Evolutionary conservation across 2,113 vertebrate species (phyloP).

Genomic region (Anser brachyrhynchus): DNA sequence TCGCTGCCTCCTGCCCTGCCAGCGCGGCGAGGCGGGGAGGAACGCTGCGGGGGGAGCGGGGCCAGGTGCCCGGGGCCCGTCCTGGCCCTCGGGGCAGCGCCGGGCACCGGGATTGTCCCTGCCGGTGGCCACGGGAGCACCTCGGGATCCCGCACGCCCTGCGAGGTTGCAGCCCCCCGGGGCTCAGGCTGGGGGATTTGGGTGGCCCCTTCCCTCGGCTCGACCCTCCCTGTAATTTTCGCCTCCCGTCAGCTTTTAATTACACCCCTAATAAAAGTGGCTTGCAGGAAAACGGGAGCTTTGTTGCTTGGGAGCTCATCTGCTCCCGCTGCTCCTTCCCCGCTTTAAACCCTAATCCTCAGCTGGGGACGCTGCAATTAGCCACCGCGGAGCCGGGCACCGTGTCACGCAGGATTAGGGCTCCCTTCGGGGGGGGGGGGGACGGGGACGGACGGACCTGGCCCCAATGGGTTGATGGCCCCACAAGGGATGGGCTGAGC

Average conservation of each 20-base stretch:
- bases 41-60: neutral
- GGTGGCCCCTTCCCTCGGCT: neutral
- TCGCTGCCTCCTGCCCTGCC: slow-evolving; percentile 50
- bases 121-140: neutral
- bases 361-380: slow-evolving; percentile 67
- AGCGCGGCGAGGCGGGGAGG: neutral
- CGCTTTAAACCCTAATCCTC: slow-evolving; percentile 54
- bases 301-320: slow-evolving; percentile 68
- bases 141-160: neutral
- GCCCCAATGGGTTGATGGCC: neutral
- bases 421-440: neutral
- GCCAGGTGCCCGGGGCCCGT: neutral
- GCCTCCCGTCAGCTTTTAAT: slow-evolving; percentile 58
- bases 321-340: slow-evolving; percentile 68
- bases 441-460: neutral
- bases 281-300: slow-evolving; percentile 57
- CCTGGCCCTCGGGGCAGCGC: neutral
- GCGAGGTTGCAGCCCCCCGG: neutral
- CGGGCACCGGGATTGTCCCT: neutral
- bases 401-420: slow-evolving; percentile 33
- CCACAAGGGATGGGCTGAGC: neutral
- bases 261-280: slow-evolving; percentile 56
- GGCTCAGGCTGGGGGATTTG: neutral
- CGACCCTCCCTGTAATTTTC: neutral
- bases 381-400: slow-evolving; percentile 21